Percentiles rank a stretch among this genome's conserved stretches.
These are phyloP conservation scores for Hydropsyche betteni DNA, from an alignment of 2,888 invertebrate species.

Conservation along the genomic window DNA sequence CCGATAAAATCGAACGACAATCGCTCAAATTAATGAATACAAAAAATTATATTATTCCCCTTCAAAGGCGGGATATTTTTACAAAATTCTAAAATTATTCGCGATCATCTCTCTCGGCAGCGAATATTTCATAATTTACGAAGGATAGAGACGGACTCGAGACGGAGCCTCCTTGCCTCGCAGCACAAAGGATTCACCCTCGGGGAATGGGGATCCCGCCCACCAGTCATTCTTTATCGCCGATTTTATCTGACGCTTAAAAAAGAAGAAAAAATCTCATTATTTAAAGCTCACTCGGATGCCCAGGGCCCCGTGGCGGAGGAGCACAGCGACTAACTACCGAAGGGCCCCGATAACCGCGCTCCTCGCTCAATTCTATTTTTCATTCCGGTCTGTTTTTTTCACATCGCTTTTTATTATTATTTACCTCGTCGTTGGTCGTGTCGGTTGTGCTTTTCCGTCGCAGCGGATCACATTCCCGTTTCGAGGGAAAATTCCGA, in stretches of 20 bases:
- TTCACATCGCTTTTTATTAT: slow-evolving; percentile 37
- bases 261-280: slow-evolving; percentile 48
- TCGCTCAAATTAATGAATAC: no score
- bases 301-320: slow-evolving; percentile 35
- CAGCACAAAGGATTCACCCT: background rate
- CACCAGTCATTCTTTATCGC: slow-evolving; percentile 47
- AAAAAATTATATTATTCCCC: no score
- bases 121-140: slow-evolving; percentile 16
- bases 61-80: no score
- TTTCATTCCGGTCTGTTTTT: slow-evolving; percentile 36
- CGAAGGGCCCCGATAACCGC: slow-evolving; percentile 39
- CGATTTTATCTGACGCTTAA: slow-evolving; percentile 51
- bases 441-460: slow-evolving; percentile 43
- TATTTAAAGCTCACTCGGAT: slow-evolving; percentile 50
- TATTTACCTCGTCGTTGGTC: slow-evolving; percentile 11
- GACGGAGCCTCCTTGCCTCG: background rate
- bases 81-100: no score
- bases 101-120: background rate
- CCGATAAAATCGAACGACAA: no score
- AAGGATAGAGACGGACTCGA: slow-evolving; percentile 5
- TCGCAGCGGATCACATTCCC: slow-evolving; percentile 51
- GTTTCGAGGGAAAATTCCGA: slow-evolving; percentile 48
- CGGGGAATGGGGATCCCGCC: background rate
- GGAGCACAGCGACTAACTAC: slow-evolving; percentile 46
- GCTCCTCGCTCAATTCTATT: slow-evolving; percentile 14